These are phyloP conservation scores for Setophaga coronata DNA, from an alignment of 2,113 vertebrate genomes.

Conservation along the genomic window DNA sequence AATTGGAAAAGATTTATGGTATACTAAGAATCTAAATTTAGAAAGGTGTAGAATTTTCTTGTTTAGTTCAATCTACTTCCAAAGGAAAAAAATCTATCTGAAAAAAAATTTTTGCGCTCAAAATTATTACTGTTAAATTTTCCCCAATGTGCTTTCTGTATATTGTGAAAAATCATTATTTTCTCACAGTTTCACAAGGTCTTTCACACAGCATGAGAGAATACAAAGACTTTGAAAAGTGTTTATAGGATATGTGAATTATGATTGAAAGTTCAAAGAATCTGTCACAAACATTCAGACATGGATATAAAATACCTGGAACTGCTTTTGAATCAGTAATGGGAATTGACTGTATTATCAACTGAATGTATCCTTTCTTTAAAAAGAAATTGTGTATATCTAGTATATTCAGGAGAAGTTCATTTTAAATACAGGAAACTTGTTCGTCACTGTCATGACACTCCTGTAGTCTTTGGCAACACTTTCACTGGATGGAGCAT, in stretches of 20 bases:
- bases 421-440: neutral
- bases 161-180: neutral
- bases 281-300: neutral
- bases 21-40: neutral
- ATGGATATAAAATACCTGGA: neutral
- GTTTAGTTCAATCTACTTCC: neutral
- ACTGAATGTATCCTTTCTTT: neutral
- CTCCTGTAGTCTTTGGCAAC: neutral
- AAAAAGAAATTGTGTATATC: neutral
- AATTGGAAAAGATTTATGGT: neutral
- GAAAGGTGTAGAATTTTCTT: neutral
- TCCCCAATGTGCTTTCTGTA: neutral
- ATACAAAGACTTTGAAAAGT: neutral
- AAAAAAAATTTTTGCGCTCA: neutral
- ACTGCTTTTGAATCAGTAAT: neutral
- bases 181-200: neutral
- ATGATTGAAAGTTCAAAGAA: neutral
- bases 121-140: neutral
- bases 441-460: neutral
- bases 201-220: neutral
- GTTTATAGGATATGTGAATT: neutral
- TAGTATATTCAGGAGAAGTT: neutral
- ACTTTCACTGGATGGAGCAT: accelerated
- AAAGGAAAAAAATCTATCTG: neutral
- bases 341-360: neutral